Evolutionary conservation across 2,888 invertebrate species (phyloP), one percentile per base, ranked within the genome.

Genomic region (Campoplex nolae): DNA sequence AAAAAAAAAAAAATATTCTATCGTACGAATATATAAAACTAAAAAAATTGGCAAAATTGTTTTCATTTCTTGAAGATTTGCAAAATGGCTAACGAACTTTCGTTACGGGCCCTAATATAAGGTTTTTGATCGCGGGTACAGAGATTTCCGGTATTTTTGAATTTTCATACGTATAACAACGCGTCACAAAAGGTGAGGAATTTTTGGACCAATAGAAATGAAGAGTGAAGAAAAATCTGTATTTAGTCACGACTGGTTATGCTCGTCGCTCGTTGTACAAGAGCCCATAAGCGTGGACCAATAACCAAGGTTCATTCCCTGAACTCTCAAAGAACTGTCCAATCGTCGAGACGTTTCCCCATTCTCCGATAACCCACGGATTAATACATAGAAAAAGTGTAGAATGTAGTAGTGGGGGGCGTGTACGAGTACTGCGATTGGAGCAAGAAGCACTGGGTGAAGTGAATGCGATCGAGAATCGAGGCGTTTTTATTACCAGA

Each of bases 401-500:
- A 62, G 16, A 62, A 62, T 62, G 62, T 42, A 32, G 62, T 16
- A 62, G 62, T 62, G 16, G 62, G 62, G 62, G 16, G 62, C 32
- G 62, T n/a, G 62, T 62, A 13, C 62, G 16, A 62, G 62, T 13
- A 32, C 28, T 13, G 32, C 32, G 62, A 32, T 32, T 62, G 62
- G 62, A 62, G 62, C 32, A 80, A 65, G 80, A 70, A 84, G 51
- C 58, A 75, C 75, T 84, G 51, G 51, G 70, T 71, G 45, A 48
- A 75, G 79, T 80, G 76, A 71, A 62, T 32, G 77, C 58, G 82
- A 85, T 73, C 82, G 85, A 85, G 85, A 77, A 85, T 73, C 82
- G 82, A 85, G 85, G 85, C 78, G 78, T 83, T 85, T 85, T 83
- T 85, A 74, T 85, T 82, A 82, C 71, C 62, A 76, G 58, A 79